Evolutionary conservation across 2,113 vertebrate species (phyloP).

Genomic region (Haemorhous mexicanus): DNA sequence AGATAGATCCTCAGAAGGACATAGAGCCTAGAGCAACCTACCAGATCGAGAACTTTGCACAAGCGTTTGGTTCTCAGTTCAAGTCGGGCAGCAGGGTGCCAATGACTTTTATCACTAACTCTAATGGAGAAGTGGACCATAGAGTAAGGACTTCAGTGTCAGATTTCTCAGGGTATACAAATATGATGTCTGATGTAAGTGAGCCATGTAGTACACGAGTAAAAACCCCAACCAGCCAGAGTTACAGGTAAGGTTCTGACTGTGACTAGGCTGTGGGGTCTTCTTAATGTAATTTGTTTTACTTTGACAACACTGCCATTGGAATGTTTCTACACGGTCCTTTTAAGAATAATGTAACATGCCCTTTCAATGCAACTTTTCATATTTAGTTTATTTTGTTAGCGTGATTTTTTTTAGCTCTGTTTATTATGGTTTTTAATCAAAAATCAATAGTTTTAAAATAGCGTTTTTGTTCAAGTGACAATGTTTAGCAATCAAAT

Average conservation of each 20-base stretch:
- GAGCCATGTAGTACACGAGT: slow-evolving; percentile 98
- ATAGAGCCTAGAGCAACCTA: slow-evolving; percentile 87
- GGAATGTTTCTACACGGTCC: slow-evolving; percentile 95
- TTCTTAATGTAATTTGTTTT: slow-evolving; percentile 84
- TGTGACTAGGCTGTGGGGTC: slow-evolving; percentile 78
- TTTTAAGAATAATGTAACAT: slow-evolving; percentile 96
- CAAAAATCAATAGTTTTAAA: slow-evolving; percentile 78
- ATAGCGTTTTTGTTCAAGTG: slow-evolving; percentile 79
- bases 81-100: slow-evolving; percentile 96
- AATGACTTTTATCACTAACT: slow-evolving; percentile 89
- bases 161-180: slow-evolving; percentile 99
- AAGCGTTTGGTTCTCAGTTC: slow-evolving; percentile 98
- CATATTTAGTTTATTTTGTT: slow-evolving; percentile 90
- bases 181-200: slow-evolving; percentile 97
- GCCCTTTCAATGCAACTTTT: slow-evolving; percentile 98
- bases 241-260: slow-evolving; percentile 94
- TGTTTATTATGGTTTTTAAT: slow-evolving; percentile 92
- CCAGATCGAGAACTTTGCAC: slow-evolving; percentile 99
- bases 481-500: slow-evolving; percentile 92
- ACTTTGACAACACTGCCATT: slow-evolving; percentile 97
- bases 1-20: slow-evolving; percentile 90
- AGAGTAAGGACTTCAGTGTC: slow-evolving; percentile 96
- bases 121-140: slow-evolving; percentile 91
- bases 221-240: slow-evolving; percentile 99
- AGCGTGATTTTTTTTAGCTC: slow-evolving; percentile 83